Base-by-base conservation (phyloP, 2,797 vertebrate species). In the Megalops cyprinoides region DNA sequence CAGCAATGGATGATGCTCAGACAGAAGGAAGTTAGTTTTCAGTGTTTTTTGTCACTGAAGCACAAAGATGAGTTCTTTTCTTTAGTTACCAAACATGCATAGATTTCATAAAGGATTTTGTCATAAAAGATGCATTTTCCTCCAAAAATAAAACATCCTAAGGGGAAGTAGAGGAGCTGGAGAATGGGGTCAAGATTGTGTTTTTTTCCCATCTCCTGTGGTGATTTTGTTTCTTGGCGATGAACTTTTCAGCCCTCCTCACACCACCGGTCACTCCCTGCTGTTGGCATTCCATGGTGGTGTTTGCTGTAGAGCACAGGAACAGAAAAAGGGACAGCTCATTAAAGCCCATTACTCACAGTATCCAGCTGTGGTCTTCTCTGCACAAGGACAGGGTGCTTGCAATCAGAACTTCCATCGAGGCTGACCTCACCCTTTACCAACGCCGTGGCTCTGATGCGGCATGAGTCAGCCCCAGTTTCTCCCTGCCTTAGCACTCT, bases 231-330 rank as follows among this genome's bases (percentile, higher is more conserved):
- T 90, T 90, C 93, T 92, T 94, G 92, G 92, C 93, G 82, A 98
- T 98, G 98, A 98, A 97, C 96, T 98, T 98, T 97, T 91, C 96
- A 95, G 96, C 95, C 94, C 93, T 96, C 95, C 90, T 90, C 92
- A 85, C 89, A 93, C 94, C 91, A 88, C 89, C 87, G 92, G 95
- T 94, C 92, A 92, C 94, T 93, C 93, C 94, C 94, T 92, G 93
- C 94, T 87, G 91, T 92, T 90, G 93, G 92, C 94, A 92, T 93
- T 95, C 95, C 95, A 92, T 93, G 93, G 87, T 95, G 91, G 69
- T 88, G 90, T 91, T 93, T 94, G 96, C 96, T 99, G 96, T 90
- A 88, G 89, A 90, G 83, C n/a, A 88, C 74, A 89, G 84, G 93
- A 49, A 91, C n/a, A n/a, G n/a, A 65, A 90, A 87, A 91, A 67